phyloP scores from a whole-genome alignment of 1,140 invertebrate species.

The Brachionus sp. region DNA sequence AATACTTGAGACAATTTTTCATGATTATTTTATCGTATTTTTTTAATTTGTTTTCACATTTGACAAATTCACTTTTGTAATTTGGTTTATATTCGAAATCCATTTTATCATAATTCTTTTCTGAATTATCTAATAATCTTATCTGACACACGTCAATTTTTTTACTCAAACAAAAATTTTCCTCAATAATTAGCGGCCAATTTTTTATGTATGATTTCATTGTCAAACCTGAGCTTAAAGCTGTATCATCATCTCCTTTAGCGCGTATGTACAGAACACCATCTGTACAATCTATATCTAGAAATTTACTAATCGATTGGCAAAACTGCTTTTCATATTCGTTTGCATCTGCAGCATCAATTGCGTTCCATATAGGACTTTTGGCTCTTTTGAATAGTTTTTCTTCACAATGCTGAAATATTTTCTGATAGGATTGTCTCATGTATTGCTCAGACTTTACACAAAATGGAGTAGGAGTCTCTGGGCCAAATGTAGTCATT shows the following conservation, averaged over 20 bases:
- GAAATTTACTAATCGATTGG: not conserved
- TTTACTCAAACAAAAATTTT: constrained; percentile 31
- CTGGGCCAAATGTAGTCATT: constrained; percentile 40
- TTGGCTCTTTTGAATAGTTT: not conserved
- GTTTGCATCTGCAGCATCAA: not conserved
- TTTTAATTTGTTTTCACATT: not conserved
- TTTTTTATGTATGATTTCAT: constrained; percentile 5
- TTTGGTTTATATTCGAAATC: constrained; percentile 1
- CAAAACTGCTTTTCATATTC: constrained; percentile 33
- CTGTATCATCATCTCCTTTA: not conserved
- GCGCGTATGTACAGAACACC: not conserved
- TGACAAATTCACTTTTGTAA: constrained; percentile 8
- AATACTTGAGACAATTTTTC: constrained; percentile 38
- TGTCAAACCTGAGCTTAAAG: not conserved
- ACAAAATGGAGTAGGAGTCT: constrained; percentile 24
- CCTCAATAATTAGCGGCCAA: constrained; percentile 13
- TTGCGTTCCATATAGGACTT: not conserved
- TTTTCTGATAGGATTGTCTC: not conserved
- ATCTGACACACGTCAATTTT: not conserved
- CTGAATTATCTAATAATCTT: not conserved
- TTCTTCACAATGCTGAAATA: constrained; percentile 12
- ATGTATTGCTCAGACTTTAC: not conserved
- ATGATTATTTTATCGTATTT: constrained; percentile 38
- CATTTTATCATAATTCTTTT: not conserved
- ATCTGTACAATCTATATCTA: constrained; percentile 34